These are phyloP conservation scores for Scaptomyza cyrtandrae DNA, from an alignment of 2,888 invertebrate species.

Conservation along the genomic window DNA sequence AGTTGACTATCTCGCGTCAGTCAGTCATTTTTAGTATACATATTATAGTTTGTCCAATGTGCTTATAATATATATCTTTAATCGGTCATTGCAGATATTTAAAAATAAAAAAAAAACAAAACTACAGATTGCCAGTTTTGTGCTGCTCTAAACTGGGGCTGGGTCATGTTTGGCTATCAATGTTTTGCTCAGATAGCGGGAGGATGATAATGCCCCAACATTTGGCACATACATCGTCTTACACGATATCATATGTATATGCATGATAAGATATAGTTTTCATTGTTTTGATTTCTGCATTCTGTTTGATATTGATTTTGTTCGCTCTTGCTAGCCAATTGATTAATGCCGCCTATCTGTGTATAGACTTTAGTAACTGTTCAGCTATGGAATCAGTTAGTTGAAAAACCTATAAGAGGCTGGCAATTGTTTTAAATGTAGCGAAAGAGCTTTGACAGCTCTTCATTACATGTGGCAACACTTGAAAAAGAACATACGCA, in stretches of 20 bases:
- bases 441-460: slow-evolving; percentile 7
- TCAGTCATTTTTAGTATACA: background rate
- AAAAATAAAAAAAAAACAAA: slow-evolving; percentile 23
- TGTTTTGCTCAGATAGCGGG: slow-evolving; percentile 59
- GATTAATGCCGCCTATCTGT: slow-evolving; percentile 39
- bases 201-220: slow-evolving; percentile 60
- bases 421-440: slow-evolving; percentile 4
- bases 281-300: slow-evolving; percentile 39
- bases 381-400: slow-evolving; percentile 49
- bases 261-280: slow-evolving; percentile 70
- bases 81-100: slow-evolving; percentile 62
- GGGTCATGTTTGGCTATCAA: slow-evolving; percentile 73
- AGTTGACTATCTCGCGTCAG: slow-evolving; percentile 4
- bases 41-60: background rate
- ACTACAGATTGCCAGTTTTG: slow-evolving; percentile 14
- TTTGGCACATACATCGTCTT: slow-evolving; percentile 43
- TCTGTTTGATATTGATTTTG: slow-evolving; percentile 28
- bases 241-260: slow-evolving; percentile 66
- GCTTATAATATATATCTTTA: slow-evolving; percentile 28
- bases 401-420: slow-evolving; percentile 20
- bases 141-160: slow-evolving; percentile 33
- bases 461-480: slow-evolving; percentile 30
- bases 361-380: slow-evolving; percentile 40
- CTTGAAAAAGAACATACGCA: slow-evolving; percentile 17
- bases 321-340: slow-evolving; percentile 30